phyloP scores from a whole-genome alignment of 2,113 vertebrate species.

The Alexandromys fortis region DNA sequence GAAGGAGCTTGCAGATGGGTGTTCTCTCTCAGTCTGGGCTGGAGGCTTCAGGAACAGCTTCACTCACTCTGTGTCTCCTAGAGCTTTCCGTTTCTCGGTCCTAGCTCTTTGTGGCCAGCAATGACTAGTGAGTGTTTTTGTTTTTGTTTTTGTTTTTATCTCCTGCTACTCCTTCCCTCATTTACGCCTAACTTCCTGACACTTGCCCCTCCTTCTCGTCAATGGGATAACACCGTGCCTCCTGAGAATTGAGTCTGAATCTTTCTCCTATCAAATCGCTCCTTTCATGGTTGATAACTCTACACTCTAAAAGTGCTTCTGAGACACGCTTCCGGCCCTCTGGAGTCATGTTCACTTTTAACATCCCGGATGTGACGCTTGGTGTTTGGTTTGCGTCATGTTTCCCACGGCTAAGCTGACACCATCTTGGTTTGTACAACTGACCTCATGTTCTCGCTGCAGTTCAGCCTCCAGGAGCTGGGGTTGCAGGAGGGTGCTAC shows the following conservation, averaged over 20 bases:
- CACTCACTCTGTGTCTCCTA: background rate
- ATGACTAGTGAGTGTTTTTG: background rate
- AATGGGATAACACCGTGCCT: background rate
- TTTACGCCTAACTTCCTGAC: conserved; percentile 9
- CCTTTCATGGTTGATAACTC: background rate
- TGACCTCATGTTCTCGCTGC: background rate
- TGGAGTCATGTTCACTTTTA: background rate
- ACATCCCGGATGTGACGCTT: background rate
- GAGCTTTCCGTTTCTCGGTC: background rate
- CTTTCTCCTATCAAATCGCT: background rate
- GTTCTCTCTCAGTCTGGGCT: background rate
- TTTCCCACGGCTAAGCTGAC: background rate
- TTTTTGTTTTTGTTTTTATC: background rate
- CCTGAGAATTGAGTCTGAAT: conserved; percentile 1
- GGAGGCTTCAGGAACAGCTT: background rate
- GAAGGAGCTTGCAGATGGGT: background rate
- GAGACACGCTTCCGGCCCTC: background rate
- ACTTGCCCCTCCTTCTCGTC: background rate
- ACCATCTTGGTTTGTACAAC: background rate
- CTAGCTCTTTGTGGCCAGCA: background rate
- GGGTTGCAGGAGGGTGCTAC: background rate
- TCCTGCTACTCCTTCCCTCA: background rate
- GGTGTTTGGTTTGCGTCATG: background rate
- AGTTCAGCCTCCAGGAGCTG: background rate
- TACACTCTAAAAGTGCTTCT: background rate